Evolutionary conservation across 2,113 vertebrate species (phyloP), one percentile per base, ranked within the genome.

Genomic region (Euleptes europaea): DNA sequence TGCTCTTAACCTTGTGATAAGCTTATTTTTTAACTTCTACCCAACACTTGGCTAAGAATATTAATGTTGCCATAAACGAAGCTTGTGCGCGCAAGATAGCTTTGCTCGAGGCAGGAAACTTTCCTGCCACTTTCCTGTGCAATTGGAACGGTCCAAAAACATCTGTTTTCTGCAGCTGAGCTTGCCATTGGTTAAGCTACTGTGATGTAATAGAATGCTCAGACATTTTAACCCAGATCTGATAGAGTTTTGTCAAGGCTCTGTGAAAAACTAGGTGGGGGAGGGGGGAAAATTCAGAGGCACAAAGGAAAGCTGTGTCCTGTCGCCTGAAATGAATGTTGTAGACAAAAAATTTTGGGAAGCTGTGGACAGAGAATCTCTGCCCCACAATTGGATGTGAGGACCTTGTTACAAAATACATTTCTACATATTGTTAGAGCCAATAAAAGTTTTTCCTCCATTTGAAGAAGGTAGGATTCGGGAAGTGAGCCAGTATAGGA

Each of bases 201-300:
- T 17, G 2, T 82, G 80, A 82, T 42, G 49, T 60, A 49, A 72
- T 10, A n/a, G 26, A 38, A 69, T 7, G 38, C 6, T 2, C 14
- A 9, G 33, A 14, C 14, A 40, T 28, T 31, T n/a, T 51, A 23
- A 57, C 38, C 2, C 33, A 38, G 3, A 49, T 40, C 47, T 1
- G 10, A 6, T 1, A 0, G 38, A 51, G 28, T 51, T 23, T 57
- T 28, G 3, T 6, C 3, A 17, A 5, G 13, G 2, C 4, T 54
- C 35, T 69, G 44, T 47, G 3, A 10, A 23, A 49, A 35, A 54
- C 8, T 15, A 26, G 2, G 10, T 38, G 33, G 44, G 12, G 33
- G 13, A 28, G 66, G 4, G 13, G 11, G 7, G 3, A 0, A 26
- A 57, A 10, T 63, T 63, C 57, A 26, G 10, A 28, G 13, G 9